Conservation (phyloP, 2,113 vertebrate species). For the Cochlearius cochlearius region DNA sequence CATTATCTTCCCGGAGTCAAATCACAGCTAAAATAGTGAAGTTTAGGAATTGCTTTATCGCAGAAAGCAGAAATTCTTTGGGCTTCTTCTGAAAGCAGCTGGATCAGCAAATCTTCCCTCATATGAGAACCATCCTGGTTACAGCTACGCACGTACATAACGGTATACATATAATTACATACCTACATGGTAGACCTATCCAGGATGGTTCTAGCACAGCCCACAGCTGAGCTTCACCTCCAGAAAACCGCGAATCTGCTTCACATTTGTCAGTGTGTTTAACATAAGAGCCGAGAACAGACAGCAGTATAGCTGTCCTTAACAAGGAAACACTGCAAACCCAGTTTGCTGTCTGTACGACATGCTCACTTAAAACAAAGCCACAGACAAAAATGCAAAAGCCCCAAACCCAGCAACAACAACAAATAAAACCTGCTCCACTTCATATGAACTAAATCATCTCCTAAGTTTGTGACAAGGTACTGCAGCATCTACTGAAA, state of each 20-base stretch:
- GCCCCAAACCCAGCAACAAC: background rate
- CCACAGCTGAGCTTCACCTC: background rate
- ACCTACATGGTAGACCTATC: background rate
- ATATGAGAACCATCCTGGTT: background rate
- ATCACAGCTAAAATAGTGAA: background rate
- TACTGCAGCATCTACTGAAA: background rate
- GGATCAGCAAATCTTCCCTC: background rate
- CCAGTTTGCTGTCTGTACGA: background rate
- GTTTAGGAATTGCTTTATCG: background rate
- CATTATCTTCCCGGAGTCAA: background rate
- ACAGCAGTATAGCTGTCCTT: background rate
- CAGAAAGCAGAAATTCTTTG: background rate
- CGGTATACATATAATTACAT: background rate
- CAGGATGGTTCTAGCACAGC: background rate
- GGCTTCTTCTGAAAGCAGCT: background rate
- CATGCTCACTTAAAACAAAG: background rate
- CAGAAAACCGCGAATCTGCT: background rate
- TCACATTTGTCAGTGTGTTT: background rate
- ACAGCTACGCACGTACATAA: accelerated
- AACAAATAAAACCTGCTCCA: slow-evolving; percentile 14
- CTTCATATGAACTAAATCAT: background rate
- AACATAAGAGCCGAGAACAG: background rate
- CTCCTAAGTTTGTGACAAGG: background rate
- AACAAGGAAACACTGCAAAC: background rate
- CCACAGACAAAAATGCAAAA: background rate